Conservation (phyloP, 2,797 vertebrate genomes). For the Myotis pilosus region DNA sequence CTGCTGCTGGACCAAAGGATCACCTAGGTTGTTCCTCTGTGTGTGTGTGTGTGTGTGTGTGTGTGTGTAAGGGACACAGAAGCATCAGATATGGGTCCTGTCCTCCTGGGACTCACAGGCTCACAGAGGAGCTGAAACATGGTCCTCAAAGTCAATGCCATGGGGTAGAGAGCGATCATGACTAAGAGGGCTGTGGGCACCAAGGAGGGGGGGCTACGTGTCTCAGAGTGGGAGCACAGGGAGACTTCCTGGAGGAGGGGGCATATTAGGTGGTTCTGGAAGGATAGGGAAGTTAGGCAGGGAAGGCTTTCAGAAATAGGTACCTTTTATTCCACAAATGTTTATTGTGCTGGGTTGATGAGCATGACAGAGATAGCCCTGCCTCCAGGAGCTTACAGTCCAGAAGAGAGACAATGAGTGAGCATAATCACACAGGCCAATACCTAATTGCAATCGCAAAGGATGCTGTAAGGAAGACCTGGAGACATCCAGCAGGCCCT, state of each 20-base stretch:
- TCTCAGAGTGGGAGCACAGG: neutral
- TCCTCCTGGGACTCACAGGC: neutral
- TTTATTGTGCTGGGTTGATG: neutral
- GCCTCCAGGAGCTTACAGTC: neutral
- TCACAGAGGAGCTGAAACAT: neutral
- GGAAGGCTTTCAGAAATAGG: neutral
- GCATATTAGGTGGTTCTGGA: neutral
- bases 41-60: accelerated
- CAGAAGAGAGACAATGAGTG: neutral
- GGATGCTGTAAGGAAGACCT: neutral
- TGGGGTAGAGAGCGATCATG: neutral
- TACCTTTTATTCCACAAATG: neutral
- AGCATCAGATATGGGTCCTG: neutral
- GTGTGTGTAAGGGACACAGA: accelerated
- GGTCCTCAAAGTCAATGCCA: neutral
- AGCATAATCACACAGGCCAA: neutral
- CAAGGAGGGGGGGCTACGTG: neutral
- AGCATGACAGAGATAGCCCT: neutral
- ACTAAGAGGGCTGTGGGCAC: neutral
- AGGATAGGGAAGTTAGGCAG: neutral
- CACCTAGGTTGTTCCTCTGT: neutral
- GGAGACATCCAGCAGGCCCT: neutral
- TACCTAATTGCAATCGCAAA: no score
- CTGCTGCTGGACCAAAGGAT: neutral
- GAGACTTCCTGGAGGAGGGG: neutral